These are phyloP conservation scores for Villa cingulata DNA, from an alignment of 2,888 invertebrate genomes.

Conservation along the genomic window DNA sequence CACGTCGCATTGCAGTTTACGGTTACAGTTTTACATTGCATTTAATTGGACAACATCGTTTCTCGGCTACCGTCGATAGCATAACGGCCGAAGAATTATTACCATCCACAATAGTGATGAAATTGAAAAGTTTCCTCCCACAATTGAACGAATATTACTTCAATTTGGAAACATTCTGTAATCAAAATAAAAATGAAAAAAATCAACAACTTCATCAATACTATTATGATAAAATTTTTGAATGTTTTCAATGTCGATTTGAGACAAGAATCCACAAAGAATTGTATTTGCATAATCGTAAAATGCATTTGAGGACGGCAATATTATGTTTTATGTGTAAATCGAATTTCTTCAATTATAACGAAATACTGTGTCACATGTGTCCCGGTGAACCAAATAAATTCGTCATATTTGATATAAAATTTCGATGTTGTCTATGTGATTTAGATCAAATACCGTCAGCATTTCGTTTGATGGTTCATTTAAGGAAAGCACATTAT, in stretches of 20 bases:
- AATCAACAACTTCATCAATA: conserved; percentile 22
- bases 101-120: conserved; percentile 54
- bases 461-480: conserved; percentile 77
- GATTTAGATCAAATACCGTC: conserved; percentile 64
- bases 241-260: conserved; percentile 77
- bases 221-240: conserved; percentile 53
- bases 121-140: conserved; percentile 42
- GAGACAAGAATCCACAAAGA: conserved; percentile 68
- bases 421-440: conserved; percentile 73
- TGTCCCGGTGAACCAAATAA: conserved; percentile 58
- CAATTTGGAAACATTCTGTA: conserved; percentile 58
- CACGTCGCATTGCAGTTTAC: conserved; percentile 70
- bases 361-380: conserved; percentile 73
- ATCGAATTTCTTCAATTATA: conserved; percentile 73
- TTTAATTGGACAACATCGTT: conserved; percentile 65
- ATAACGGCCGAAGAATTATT: conserved; percentile 61
- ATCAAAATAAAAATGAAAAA: conserved; percentile 41
- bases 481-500: conserved; percentile 68
- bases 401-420: conserved; percentile 40
- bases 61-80: conserved; percentile 63
- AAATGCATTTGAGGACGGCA: conserved; percentile 73
- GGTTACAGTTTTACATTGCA: conserved; percentile 68
- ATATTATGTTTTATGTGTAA: conserved; percentile 78
- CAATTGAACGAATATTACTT: conserved; percentile 52
- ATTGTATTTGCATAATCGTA: conserved; percentile 71